A percentile compares a stretch with the other conserved stretches of the same genome.
Evolutionary conservation across 2,888 invertebrate species (phyloP).

Genomic region (Clostera curtula): DNA sequence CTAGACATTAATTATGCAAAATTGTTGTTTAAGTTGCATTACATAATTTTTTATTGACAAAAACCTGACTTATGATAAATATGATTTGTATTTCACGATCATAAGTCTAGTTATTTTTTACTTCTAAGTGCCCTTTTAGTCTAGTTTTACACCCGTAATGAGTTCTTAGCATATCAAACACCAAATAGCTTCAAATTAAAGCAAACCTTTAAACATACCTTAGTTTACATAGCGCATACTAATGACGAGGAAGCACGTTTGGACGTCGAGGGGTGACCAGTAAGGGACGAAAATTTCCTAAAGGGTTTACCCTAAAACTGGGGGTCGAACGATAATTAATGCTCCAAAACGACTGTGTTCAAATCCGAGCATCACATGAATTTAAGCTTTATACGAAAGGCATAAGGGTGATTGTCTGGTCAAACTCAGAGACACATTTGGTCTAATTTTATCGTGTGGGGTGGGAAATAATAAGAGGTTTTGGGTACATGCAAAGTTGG

Average conservation of each 20-base stretch:
- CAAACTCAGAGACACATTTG: constrained; percentile 36
- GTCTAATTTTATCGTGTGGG: constrained; percentile 69
- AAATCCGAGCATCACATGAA: constrained; percentile 18
- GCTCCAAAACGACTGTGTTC: constrained; percentile 60
- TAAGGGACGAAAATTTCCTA: constrained; percentile 66
- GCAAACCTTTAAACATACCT: constrained; percentile 51
- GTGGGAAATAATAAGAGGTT: constrained; percentile 69
- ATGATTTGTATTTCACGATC: too few species aligned
- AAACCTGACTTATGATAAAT: too few species aligned
- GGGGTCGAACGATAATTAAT: constrained; percentile 66
- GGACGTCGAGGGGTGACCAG: constrained; percentile 68
- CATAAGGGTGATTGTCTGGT: constrained; percentile 25
- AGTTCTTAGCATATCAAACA: constrained; percentile 36
- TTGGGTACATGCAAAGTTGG: constrained; percentile 65
- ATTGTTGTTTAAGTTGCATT: too few species aligned
- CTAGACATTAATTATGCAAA: too few species aligned
- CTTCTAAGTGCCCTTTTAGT: too few species aligned
- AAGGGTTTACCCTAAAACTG: constrained; percentile 70
- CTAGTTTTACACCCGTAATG: too few species aligned
- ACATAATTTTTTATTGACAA: too few species aligned
- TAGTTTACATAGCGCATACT: constrained; percentile 55
- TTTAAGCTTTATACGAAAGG: constrained; percentile 18
- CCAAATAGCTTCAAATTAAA: constrained; percentile 45
- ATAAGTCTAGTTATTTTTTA: too few species aligned
- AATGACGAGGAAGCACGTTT: constrained; percentile 61